phyloP scores from a whole-genome alignment of 1,140 invertebrate genomes.

The Goniozus legneri region DNA sequence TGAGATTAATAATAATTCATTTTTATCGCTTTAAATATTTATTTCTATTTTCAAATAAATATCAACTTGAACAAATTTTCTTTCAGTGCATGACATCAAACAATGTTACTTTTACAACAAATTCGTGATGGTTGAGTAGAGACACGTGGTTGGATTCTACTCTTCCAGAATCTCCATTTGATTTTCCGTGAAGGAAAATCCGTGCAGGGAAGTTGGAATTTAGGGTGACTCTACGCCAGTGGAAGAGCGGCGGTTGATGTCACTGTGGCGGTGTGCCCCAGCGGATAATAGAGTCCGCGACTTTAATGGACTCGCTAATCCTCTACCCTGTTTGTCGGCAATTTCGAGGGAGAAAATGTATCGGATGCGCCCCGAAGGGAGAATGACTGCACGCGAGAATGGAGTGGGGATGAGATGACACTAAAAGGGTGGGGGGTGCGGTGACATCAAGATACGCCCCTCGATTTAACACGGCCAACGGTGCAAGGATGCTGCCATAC shows the following conservation, averaged over 20 bases:
- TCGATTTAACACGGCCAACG: constrained; percentile 42
- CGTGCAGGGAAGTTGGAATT: no score
- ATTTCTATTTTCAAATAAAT: no score
- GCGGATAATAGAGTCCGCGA: constrained; percentile 56
- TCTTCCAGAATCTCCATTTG: no score
- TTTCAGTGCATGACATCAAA: no score
- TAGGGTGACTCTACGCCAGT: constrained; percentile 33
- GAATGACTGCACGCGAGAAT: constrained; percentile 8
- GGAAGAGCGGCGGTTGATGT: constrained; percentile 49
- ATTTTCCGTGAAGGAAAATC: no score
- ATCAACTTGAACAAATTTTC: no score
- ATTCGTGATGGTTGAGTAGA: no score
- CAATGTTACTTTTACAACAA: no score
- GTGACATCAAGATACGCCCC: constrained; percentile 41
- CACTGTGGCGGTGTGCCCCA: constrained; percentile 40
- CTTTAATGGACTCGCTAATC: constrained; percentile 58
- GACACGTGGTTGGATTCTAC: no score
- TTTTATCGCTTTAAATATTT: no score
- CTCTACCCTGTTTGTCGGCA: constrained; percentile 51
- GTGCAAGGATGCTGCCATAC: constrained; percentile 46
- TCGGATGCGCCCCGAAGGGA: constrained; percentile 16
- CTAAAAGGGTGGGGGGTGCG: not conserved
- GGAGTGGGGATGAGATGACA: not conserved
- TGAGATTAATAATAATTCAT: no score
- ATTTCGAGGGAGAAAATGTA: constrained; percentile 29